A percentile compares a stretch with the other conserved stretches of the same genome.
Conservation (phyloP, 1,140 invertebrate genomes). For the Musca domestica region DNA sequence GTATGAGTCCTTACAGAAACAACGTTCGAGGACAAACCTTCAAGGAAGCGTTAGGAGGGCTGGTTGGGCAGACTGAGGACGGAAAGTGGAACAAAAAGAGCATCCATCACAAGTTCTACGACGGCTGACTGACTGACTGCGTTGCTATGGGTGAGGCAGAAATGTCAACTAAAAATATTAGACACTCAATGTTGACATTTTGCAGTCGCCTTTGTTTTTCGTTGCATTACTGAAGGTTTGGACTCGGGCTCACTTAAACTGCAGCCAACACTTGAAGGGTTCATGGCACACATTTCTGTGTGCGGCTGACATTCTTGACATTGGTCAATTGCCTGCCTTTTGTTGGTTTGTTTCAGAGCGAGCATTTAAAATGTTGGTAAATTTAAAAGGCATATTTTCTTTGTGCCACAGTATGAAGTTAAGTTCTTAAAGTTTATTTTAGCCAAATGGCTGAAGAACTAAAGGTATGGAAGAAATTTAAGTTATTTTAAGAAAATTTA, state of each 20-base stretch:
- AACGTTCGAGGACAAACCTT: neutral
- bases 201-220: neutral
- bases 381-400: too few species aligned
- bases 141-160: neutral
- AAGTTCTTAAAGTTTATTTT: too few species aligned
- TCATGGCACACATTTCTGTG: neutral
- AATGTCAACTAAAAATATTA: conserved; percentile 2
- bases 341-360: neutral
- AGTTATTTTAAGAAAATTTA: too few species aligned
- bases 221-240: neutral
- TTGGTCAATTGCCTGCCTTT: neutral
- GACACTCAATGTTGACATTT: neutral
- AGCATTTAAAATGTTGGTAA: too few species aligned
- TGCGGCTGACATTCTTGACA: neutral
- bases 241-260: neutral
- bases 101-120: neutral
- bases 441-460: too few species aligned
- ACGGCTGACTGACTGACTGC: too few species aligned
- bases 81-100: neutral
- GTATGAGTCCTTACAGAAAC: too few species aligned
- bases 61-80: neutral
- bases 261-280: neutral
- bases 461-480: too few species aligned
- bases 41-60: neutral
- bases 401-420: too few species aligned